Conservation (phyloP, 2,888 invertebrate genomes). For the Plagodis pulveraria region DNA sequence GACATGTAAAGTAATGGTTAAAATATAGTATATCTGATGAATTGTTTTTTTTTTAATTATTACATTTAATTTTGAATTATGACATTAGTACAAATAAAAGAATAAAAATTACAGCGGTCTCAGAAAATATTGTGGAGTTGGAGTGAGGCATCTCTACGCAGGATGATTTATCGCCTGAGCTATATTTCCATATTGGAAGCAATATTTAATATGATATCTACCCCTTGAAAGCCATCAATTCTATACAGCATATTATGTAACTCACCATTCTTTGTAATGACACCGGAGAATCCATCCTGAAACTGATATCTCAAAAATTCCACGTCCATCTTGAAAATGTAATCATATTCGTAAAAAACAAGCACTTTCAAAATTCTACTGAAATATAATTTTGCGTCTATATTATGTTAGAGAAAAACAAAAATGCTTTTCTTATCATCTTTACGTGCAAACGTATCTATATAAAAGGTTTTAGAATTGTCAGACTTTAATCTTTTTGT, state of each 20-base stretch:
- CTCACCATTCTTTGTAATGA: constrained; percentile 68
- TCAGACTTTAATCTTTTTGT: constrained; percentile 30
- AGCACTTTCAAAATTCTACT: neutral
- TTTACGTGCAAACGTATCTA: constrained; percentile 29
- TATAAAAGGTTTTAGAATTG: constrained; percentile 20
- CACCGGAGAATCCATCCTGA: constrained; percentile 65
- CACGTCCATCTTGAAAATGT: constrained; percentile 57
- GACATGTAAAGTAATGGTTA: no score
- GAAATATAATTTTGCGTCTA: constrained; percentile 23
- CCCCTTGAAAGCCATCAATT: no score
- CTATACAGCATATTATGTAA: constrained; percentile 7
- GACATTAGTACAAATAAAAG: no score
- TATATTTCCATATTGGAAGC: no score
- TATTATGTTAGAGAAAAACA: constrained; percentile 23
- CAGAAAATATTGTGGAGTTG: no score
- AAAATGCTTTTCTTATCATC: constrained; percentile 30
- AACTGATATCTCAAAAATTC: constrained; percentile 67
- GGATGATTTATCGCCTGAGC: no score
- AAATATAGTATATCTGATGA: no score
- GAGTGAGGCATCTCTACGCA: no score
- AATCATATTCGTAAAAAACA: constrained; percentile 9
- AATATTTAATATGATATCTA: no score
- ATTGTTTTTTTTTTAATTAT: no score
- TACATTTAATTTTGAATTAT: no score
- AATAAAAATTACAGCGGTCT: no score